These are phyloP conservation scores for Andrena flavipes DNA, from an alignment of 2,888 invertebrate species.

Conservation along the genomic window DNA sequence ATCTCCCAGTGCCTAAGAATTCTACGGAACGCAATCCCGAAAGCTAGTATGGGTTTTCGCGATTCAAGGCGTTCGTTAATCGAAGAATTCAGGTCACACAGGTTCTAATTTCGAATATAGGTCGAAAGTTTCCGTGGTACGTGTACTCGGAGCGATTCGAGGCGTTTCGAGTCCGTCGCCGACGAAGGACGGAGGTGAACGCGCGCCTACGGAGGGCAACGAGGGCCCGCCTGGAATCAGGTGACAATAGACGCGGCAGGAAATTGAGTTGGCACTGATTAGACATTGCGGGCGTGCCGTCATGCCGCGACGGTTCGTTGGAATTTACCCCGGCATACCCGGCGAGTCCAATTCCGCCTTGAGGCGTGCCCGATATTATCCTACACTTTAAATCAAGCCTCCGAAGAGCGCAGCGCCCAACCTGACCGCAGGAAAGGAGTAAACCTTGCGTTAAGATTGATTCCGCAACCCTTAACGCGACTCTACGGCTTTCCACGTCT, in stretches of 20 bases:
- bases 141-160: slow-evolving; percentile 21
- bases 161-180: slow-evolving; percentile 30
- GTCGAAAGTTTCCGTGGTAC: slow-evolving; percentile 1
- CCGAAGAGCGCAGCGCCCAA: neutral
- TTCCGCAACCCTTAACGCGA: neutral
- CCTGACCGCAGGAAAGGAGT: neutral
- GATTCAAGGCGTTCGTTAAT: neutral
- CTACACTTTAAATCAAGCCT: slow-evolving; percentile 66
- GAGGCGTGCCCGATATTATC: slow-evolving; percentile 66
- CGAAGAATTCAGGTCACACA: slow-evolving; percentile 10
- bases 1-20: too few species aligned
- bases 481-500: neutral
- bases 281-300: slow-evolving; percentile 83
- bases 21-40: too few species aligned
- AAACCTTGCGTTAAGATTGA: slow-evolving; percentile 14
- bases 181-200: slow-evolving; percentile 29
- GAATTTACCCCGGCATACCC: slow-evolving; percentile 79
- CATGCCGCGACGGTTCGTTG: slow-evolving; percentile 79
- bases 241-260: slow-evolving; percentile 77
- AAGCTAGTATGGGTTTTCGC: too few species aligned
- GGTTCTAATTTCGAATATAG: neutral
- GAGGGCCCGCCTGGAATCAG: slow-evolving; percentile 70
- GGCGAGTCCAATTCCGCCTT: slow-evolving; percentile 66
- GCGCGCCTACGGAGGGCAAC: slow-evolving; percentile 48
- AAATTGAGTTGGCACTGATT: slow-evolving; percentile 84